Evolutionary conservation across 2,888 invertebrate species (phyloP).

Genomic region (Gymnoscelis rufifasciata): DNA sequence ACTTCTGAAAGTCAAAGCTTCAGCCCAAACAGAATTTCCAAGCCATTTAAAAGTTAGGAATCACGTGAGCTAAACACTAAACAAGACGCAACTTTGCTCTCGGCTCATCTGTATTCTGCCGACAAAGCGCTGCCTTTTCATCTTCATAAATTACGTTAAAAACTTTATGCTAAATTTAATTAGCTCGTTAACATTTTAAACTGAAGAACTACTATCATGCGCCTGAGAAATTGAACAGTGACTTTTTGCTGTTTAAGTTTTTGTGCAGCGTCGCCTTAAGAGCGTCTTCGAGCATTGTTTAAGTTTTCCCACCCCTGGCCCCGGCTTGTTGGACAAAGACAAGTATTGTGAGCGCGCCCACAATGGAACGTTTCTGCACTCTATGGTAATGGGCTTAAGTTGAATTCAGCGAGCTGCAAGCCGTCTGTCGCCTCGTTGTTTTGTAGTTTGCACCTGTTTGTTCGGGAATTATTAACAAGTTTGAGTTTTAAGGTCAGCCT

Average conservation of each 20-base stretch:
- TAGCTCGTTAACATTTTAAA: conserved; percentile 19
- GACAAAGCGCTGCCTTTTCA: conserved; percentile 12
- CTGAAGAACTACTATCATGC: conserved; percentile 15
- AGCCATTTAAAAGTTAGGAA: neutral
- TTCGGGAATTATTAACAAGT: neutral
- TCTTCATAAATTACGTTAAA: conserved; percentile 17
- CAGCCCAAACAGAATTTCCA: neutral
- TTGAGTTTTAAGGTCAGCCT: too few species aligned
- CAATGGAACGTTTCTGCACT: conserved; percentile 26
- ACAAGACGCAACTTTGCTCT: neutral
- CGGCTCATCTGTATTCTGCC: conserved; percentile 5
- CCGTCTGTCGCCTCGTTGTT: too few species aligned
- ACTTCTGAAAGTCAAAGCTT: neutral
- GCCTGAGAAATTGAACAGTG: conserved; percentile 12
- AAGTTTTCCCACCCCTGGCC: conserved; percentile 21
- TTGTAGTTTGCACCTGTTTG: conserved; percentile 1
- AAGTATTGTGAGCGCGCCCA: conserved; percentile 25
- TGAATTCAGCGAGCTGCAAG: conserved; percentile 4
- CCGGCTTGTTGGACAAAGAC: conserved; percentile 17
- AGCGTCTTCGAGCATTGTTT: conserved; percentile 28
- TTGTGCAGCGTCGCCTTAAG: conserved; percentile 22
- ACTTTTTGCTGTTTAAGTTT: conserved; percentile 23
- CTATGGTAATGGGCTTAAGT: conserved; percentile 14
- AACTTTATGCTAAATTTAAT: conserved; percentile 19
- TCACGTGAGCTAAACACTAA: neutral